Evolutionary conservation across 2,888 invertebrate species (phyloP).

Genomic region (Abrostola triplasia): DNA sequence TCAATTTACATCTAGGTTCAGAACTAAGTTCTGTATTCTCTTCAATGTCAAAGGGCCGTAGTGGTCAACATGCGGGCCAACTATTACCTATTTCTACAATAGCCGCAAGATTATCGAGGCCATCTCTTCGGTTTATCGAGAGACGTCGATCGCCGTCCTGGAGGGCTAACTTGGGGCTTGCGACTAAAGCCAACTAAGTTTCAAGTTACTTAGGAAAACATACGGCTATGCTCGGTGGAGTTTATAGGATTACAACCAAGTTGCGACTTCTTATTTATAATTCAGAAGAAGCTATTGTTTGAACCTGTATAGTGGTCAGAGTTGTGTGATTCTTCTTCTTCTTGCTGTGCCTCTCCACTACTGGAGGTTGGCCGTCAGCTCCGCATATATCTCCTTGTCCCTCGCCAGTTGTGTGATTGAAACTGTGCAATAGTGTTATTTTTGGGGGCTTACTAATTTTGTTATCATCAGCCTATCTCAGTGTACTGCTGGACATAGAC

Average conservation of each 20-base stretch:
- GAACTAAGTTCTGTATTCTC: not conserved
- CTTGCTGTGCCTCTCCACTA: no score
- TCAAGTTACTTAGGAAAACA: conserved; percentile 30
- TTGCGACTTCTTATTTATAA: not conserved
- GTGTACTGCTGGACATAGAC: no score
- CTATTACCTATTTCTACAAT: conserved; percentile 28
- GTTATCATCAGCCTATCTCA: no score
- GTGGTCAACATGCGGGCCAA: conserved; percentile 25
- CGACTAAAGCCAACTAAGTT: conserved; percentile 27
- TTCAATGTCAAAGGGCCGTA: conserved; percentile 3
- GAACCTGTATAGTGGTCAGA: not conserved
- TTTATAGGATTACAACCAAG: not conserved
- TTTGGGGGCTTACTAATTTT: no score
- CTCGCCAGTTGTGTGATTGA: no score
- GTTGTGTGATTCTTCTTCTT: no score
- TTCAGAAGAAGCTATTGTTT: not conserved
- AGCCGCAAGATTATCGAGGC: conserved; percentile 7
- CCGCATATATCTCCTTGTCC: no score
- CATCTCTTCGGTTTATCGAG: conserved; percentile 18
- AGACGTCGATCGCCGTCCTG: conserved; percentile 26
- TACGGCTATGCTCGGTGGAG: not conserved
- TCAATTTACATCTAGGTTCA: not conserved
- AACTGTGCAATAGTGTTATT: no score
- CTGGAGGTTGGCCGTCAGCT: no score
- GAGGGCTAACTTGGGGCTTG: conserved; percentile 16